Conservation (phyloP, 2,797 vertebrate species). For the Cirrhinus mrigala region DNA sequence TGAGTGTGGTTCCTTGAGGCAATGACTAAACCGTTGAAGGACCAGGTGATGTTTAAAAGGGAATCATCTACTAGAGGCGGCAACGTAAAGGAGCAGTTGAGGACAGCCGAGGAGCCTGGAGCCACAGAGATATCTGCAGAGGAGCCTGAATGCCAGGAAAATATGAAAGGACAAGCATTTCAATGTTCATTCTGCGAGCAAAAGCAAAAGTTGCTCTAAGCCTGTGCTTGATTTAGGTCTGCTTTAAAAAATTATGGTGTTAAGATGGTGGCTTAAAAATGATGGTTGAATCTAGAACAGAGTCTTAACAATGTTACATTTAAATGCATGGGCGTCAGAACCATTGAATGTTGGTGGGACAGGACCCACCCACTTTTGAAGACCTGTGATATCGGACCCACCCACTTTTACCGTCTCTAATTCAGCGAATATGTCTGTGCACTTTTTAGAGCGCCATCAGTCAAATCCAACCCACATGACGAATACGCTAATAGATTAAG, state of each 20-base stretch:
- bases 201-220: not conserved
- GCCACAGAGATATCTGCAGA: slow-evolving; percentile 65
- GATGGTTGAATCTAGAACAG: not conserved
- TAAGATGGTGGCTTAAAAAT: not conserved
- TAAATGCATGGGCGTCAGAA: too few relatives aligned
- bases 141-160: slow-evolving; percentile 61
- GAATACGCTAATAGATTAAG: too few relatives aligned
- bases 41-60: slow-evolving; percentile 72
- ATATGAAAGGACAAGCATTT: not conserved
- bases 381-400: too few relatives aligned
- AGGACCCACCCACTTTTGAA: too few relatives aligned
- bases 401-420: too few relatives aligned
- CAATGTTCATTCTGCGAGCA: not conserved
- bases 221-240: not conserved
- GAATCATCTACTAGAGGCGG: slow-evolving; percentile 49
- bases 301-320: not conserved
- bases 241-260: not conserved
- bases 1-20: slow-evolving; percentile 64
- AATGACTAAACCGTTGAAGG: slow-evolving; percentile 62
- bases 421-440: too few relatives aligned
- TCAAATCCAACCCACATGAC: too few relatives aligned
- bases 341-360: too few relatives aligned
- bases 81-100: slow-evolving; percentile 71
- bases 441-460: too few relatives aligned
- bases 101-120: slow-evolving; percentile 62